These are phyloP conservation scores for Centroberyx gerrardi DNA, from an alignment of 2,797 vertebrate genomes.

Conservation along the genomic window DNA sequence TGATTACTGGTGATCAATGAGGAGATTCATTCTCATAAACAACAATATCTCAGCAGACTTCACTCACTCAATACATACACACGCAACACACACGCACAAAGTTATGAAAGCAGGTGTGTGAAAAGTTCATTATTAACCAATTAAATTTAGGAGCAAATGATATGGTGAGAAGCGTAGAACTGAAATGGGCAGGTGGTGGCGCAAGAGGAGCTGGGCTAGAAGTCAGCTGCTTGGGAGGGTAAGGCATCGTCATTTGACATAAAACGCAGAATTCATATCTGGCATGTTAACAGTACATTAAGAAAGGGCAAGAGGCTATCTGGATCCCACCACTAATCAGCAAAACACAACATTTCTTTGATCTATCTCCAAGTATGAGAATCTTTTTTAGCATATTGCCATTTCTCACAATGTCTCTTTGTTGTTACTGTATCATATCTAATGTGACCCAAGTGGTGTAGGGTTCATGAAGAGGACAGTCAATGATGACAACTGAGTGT, in stretches of 20 bases:
- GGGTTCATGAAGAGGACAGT: constrained; percentile 1
- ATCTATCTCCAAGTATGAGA: constrained; percentile 1
- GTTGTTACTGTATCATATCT: background rate
- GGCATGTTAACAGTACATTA: background rate
- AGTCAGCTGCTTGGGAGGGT: constrained; percentile 41
- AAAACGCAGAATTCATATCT: constrained; percentile 3
- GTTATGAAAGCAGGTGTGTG: constrained; percentile 66
- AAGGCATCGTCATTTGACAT: constrained; percentile 49
- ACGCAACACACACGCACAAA: constrained; percentile 23
- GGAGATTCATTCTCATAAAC: constrained; percentile 30
- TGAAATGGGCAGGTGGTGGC: constrained; percentile 53
- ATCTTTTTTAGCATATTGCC: background rate
- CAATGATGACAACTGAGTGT: constrained; percentile 10
- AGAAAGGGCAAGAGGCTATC: background rate
- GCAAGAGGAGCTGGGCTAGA: constrained; percentile 34
- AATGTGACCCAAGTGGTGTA: background rate
- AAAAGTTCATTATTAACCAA: constrained; percentile 54
- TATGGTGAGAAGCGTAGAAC: constrained; percentile 66
- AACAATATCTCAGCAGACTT: constrained; percentile 24
- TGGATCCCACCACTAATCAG: background rate
- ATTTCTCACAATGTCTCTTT: background rate
- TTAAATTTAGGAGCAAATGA: constrained; percentile 66
- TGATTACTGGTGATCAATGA: constrained; percentile 40
- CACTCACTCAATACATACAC: constrained; percentile 24
- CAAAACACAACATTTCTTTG: background rate